Evolutionary conservation across 2,113 vertebrate genomes (phyloP).

Genomic region (Peromyscus maniculatus): DNA sequence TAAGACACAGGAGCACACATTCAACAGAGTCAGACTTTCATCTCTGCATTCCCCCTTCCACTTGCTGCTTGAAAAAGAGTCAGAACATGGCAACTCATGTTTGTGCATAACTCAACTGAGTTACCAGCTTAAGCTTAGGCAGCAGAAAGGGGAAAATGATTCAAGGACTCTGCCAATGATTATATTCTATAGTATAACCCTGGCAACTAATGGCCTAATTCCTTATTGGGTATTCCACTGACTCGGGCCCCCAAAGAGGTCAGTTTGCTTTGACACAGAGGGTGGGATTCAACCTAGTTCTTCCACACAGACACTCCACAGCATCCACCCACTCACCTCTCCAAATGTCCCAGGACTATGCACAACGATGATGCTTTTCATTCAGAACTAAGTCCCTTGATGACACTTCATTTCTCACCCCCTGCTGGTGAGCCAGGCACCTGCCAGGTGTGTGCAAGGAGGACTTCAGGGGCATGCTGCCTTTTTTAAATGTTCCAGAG

Average conservation of each 20-base stretch:
- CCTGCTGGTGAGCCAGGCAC: neutral
- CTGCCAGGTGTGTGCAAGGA: too few relatives aligned
- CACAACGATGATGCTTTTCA: neutral
- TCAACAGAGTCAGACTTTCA: neutral
- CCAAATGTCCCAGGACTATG: neutral
- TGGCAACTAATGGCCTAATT: neutral
- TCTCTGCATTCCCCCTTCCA: neutral
- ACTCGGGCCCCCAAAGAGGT: neutral
- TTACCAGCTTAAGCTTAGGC: conserved; percentile 31
- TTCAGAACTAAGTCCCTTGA: neutral
- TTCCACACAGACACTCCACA: neutral
- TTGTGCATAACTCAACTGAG: neutral
- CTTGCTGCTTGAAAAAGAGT: neutral
- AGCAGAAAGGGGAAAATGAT: conserved; percentile 27
- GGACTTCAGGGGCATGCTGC: neutral
- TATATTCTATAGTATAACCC: neutral
- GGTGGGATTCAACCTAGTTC: neutral
- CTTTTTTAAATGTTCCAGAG: neutral
- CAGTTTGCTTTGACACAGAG: neutral
- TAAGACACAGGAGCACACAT: neutral
- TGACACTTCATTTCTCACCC: neutral
- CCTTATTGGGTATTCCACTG: neutral
- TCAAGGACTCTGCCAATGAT: neutral
- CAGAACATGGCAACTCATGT: neutral
- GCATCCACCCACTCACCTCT: neutral